Base-by-base conservation (phyloP, 1,140 invertebrate species). In the Vollenhovia emeryi region DNA sequence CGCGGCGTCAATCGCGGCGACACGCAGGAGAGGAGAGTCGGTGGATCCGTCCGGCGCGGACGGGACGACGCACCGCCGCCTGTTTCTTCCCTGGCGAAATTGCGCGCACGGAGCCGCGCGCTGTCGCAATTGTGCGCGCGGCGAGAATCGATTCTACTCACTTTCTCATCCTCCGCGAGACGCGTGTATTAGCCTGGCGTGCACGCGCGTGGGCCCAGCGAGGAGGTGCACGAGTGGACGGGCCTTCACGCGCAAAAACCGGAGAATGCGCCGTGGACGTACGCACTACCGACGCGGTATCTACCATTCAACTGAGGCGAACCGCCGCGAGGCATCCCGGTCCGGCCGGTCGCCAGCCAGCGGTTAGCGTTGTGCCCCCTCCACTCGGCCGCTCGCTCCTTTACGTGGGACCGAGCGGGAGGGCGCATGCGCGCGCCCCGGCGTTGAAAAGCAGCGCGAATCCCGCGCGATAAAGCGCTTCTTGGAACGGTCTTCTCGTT, bases 221-320 rank as follows among this genome's bases (percentile, higher is more conserved):
- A 64, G 27, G 11, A 24, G 24, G 21, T 21, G 27, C 48, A 50
- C 50, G n/a, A 30, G 52, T 15, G 3, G 24, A 33, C 48, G n/a
- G 11, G 4, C 4, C 9, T 66, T 66, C 11, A 43, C 36, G 36
- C 18, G 57, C 24, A 18, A 45, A 13, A 45, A 45, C n/a, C 48
- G 18, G 48, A 50, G 48, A 2, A 9, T 13, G n/a, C n/a, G n/a
- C n/a, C n/a, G n/a, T n/a, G n/a, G n/a, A n/a, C n/a, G n/a, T n/a
- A n/a, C n/a, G n/a, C n/a, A n/a, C n/a, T n/a, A n/a, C 8, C 8
- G 43, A 9, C 8, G 1, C 36, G 18, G 6, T 5, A 21, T 40
- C 66, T 73, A 21, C 73, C 78, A 33, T 73, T 71, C 36, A 82
- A 82, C 78, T 82, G 66, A 82, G 59, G 66, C 36, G 8, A 2